Conservation (phyloP, 2,113 vertebrate species). For the Synodontis membranacea region DNA sequence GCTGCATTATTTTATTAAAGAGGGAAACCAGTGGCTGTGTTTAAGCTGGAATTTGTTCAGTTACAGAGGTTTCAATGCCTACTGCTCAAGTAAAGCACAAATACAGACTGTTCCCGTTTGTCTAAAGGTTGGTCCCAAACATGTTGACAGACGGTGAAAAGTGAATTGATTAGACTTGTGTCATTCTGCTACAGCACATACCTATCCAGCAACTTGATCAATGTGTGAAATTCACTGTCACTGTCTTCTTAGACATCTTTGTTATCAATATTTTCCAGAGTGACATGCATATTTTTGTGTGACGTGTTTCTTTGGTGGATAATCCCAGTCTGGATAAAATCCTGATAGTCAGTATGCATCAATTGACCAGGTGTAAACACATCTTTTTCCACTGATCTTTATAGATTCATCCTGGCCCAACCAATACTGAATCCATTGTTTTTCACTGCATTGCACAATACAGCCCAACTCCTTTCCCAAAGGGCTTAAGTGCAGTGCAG, state of each 20-base stretch:
- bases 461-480: not conserved
- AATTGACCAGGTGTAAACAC: not conserved
- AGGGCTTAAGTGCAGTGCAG: not conserved
- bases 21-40: not conserved
- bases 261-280: not conserved
- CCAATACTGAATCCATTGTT: constrained; percentile 47
- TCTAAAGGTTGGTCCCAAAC: not conserved
- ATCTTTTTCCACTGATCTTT: constrained; percentile 43
- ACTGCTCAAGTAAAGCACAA: not conserved
- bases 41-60: not conserved
- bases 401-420: constrained; percentile 54
- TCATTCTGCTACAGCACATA: not conserved
- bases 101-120: not conserved
- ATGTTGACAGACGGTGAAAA: not conserved
- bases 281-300: not conserved
- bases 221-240: not conserved
- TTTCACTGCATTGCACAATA: constrained; percentile 37
- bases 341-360: not conserved
- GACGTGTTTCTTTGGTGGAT: not conserved
- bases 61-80: not conserved
- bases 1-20: constrained; percentile 30
- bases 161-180: not conserved
- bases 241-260: not conserved
- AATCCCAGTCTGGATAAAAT: not conserved
- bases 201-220: not conserved